Evolutionary conservation across 2,888 invertebrate genomes (phyloP).

Genomic region (Malacosoma neustria): DNA sequence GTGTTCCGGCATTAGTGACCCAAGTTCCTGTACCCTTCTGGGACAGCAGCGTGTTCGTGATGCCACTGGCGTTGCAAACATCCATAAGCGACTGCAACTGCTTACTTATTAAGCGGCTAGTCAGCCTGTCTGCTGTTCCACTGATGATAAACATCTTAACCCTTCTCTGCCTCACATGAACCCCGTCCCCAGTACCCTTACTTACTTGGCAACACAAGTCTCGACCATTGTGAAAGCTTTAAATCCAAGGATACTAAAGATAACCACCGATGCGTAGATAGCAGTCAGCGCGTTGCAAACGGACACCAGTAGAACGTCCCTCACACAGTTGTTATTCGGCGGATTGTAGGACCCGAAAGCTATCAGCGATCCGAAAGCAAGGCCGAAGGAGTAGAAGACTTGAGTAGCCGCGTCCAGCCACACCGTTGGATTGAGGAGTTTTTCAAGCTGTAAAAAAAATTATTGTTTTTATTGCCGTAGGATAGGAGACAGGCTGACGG

Average conservation of each 20-base stretch:
- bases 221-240: slow-evolving; percentile 95
- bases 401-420: slow-evolving; percentile 98
- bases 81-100: no score
- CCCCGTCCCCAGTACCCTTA: no score
- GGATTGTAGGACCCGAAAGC: slow-evolving; percentile 97
- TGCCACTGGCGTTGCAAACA: no score
- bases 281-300: slow-evolving; percentile 95
- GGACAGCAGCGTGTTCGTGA: no score
- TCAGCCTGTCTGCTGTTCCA: no score
- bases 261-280: slow-evolving; percentile 95
- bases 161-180: no score
- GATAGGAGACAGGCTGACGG: no score
- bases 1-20: no score
- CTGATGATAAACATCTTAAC: no score
- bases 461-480: no score
- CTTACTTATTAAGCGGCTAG: no score
- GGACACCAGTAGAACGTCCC: slow-evolving; percentile 92
- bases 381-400: slow-evolving; percentile 96
- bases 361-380: slow-evolving; percentile 96
- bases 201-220: slow-evolving; percentile 80
- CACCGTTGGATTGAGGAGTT: slow-evolving; percentile 89
- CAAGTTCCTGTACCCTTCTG: no score
- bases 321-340: slow-evolving; percentile 94
- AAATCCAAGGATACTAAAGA: slow-evolving; percentile 96
- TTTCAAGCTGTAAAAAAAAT: slow-evolving; percentile 80